These are phyloP conservation scores for Rhyzopertha dominica DNA, from an alignment of 1,140 invertebrate species.

Conservation along the genomic window DNA sequence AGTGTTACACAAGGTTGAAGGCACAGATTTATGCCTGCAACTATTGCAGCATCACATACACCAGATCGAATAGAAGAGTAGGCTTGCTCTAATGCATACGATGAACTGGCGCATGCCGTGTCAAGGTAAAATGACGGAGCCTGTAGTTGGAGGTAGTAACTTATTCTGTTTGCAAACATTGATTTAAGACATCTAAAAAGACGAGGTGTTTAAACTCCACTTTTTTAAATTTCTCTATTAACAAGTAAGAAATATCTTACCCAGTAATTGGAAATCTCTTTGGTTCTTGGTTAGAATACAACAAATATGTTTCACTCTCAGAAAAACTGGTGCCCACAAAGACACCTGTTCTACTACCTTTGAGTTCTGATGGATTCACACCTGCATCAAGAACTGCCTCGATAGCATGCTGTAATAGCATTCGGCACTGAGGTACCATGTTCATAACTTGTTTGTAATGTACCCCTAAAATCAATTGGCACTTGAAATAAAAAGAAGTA, in stretches of 20 bases:
- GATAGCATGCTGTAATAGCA: conserved; percentile 77
- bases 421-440: conserved; percentile 85
- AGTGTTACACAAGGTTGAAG: conserved; percentile 82
- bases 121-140: conserved; percentile 82
- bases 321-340: conserved; percentile 76
- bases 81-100: conserved; percentile 79
- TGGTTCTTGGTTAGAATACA: conserved; percentile 58
- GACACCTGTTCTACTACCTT: conserved; percentile 72
- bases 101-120: conserved; percentile 85
- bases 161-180: conserved; percentile 89
- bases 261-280: conserved; percentile 66
- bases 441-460: conserved; percentile 77
- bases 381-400: conserved; percentile 90
- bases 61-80: conserved; percentile 69
- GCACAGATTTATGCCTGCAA: conserved; percentile 77
- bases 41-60: conserved; percentile 80
- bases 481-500: too few relatives aligned
- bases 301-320: conserved; percentile 67
- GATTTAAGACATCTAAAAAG: conserved; percentile 67
- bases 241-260: conserved; percentile 49
- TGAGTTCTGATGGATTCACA: conserved; percentile 54
- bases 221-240: too few relatives aligned
- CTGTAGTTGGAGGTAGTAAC: conserved; percentile 63
- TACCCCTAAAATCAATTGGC: conserved; percentile 46
- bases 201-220: neutral